A percentile compares a stretch with the other conserved stretches of the same genome.
phyloP scores from a whole-genome alignment of 2,797 vertebrate genomes.

The Danionella dracula region DNA sequence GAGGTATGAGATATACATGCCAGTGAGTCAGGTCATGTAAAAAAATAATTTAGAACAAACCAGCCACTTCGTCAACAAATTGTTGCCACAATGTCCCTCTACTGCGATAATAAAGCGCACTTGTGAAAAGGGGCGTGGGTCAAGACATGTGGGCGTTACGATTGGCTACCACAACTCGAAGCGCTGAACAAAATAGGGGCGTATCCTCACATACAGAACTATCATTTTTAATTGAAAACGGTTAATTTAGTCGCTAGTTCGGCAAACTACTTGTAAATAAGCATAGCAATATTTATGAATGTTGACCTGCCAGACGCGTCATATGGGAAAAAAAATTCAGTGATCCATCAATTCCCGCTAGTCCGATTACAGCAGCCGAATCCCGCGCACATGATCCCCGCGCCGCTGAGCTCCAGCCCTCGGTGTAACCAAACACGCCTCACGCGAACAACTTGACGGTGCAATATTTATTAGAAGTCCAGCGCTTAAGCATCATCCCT shows the following conservation, averaged over 20 bases:
- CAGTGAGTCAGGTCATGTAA: not conserved
- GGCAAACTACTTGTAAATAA: not conserved
- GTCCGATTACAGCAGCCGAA: constrained; percentile 29
- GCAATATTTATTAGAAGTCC: constrained; percentile 59
- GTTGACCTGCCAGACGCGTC: not conserved
- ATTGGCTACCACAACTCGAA: not conserved
- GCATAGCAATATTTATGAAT: not conserved
- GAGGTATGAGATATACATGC: not conserved
- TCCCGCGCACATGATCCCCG: constrained; percentile 42
- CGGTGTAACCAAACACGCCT: constrained; percentile 52
- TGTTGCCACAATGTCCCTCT: constrained; percentile 44
- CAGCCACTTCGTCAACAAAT: constrained; percentile 4
- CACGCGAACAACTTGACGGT: constrained; percentile 60
- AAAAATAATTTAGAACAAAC: not conserved
- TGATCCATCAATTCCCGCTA: constrained; percentile 22
- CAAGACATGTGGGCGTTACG: constrained; percentile 2
- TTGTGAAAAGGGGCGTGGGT: constrained; percentile 51
- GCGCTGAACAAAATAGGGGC: not conserved
- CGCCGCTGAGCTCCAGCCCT: constrained; percentile 20
- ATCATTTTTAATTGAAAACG: too few species aligned
- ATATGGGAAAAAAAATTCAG: constrained; percentile 2
- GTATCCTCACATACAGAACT: not conserved
- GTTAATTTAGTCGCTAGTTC: not conserved
- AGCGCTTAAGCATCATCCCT: not conserved
- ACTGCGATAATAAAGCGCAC: constrained; percentile 62